Percentiles rank a stretch among this genome's conserved stretches.
phyloP scores from a whole-genome alignment of 2,113 vertebrate genomes.

The Prunella himalayana region DNA sequence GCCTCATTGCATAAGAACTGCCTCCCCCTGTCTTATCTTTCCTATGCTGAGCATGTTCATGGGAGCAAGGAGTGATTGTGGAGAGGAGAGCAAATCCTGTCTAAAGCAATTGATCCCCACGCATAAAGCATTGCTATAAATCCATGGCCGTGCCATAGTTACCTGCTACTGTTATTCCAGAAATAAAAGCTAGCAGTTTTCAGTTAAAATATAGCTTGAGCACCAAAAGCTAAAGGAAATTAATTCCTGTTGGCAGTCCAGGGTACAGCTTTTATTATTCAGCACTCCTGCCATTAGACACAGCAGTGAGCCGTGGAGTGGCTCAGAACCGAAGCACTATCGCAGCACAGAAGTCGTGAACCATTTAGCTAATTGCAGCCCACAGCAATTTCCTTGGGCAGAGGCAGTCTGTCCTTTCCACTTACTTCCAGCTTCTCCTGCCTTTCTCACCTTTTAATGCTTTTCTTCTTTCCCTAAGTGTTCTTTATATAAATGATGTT shows the following conservation, averaged over 20 bases:
- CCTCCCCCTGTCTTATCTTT: background rate
- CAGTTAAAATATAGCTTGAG: background rate
- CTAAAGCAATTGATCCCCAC: background rate
- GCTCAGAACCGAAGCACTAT: background rate
- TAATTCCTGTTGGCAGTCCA: background rate
- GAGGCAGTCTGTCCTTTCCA: background rate
- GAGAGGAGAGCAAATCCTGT: background rate
- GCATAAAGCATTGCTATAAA: background rate
- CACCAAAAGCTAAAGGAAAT: constrained; percentile 10
- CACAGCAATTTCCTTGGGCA: background rate
- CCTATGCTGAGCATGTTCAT: background rate
- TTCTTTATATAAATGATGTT: background rate
- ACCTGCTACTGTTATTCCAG: background rate
- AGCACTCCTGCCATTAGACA: background rate
- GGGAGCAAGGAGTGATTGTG: background rate
- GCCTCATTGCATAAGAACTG: background rate
- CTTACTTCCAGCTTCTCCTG: background rate
- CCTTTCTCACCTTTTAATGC: background rate
- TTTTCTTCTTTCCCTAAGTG: background rate
- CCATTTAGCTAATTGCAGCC: constrained; percentile 15
- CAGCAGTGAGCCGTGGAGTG: background rate
- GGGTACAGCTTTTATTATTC: background rate
- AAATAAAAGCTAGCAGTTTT: constrained; percentile 20
- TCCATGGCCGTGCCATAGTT: background rate
- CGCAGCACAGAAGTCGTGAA: background rate